Evolutionary conservation across 2,888 invertebrate species (phyloP).

Genomic region (Sarcophaga caerulescens): DNA sequence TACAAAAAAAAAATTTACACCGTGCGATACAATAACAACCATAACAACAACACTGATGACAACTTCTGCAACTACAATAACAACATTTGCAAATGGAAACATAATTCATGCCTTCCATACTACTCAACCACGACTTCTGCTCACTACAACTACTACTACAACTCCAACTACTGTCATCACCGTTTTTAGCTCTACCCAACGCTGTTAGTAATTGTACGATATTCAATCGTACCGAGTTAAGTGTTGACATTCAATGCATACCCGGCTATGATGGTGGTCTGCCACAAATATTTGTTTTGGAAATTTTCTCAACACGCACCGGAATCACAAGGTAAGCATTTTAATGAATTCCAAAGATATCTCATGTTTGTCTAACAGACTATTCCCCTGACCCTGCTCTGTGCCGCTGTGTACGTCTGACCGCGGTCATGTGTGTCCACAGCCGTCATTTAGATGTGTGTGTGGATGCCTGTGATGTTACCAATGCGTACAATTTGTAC

Average conservation of each 20-base stretch:
- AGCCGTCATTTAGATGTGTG: neutral
- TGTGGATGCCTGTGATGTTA: slow-evolving; percentile 11
- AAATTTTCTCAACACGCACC: slow-evolving; percentile 84
- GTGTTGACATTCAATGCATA: slow-evolving; percentile 90
- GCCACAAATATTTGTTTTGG: slow-evolving; percentile 92
- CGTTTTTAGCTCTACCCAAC: slow-evolving; percentile 88
- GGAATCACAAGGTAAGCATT: slow-evolving; percentile 80
- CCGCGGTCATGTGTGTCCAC: neutral
- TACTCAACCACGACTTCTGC: too few species aligned
- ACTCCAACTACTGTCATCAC: slow-evolving; percentile 9
- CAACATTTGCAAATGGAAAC: neutral
- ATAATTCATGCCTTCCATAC: too few species aligned
- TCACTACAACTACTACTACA: neutral
- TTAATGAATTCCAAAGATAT: slow-evolving; percentile 71
- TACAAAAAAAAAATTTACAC: neutral
- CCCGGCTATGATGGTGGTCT: slow-evolving; percentile 94
- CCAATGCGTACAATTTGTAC: neutral
- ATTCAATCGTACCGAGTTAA: slow-evolving; percentile 92
- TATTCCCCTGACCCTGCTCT: too few species aligned
- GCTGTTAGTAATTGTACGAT: slow-evolving; percentile 92
- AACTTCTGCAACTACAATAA: neutral
- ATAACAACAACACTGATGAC: slow-evolving; percentile 29
- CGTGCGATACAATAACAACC: slow-evolving; percentile 15
- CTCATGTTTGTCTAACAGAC: neutral
- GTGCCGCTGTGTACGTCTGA: neutral